Conservation (phyloP, 2,888 invertebrate species). For the Hipparchia semele region DNA sequence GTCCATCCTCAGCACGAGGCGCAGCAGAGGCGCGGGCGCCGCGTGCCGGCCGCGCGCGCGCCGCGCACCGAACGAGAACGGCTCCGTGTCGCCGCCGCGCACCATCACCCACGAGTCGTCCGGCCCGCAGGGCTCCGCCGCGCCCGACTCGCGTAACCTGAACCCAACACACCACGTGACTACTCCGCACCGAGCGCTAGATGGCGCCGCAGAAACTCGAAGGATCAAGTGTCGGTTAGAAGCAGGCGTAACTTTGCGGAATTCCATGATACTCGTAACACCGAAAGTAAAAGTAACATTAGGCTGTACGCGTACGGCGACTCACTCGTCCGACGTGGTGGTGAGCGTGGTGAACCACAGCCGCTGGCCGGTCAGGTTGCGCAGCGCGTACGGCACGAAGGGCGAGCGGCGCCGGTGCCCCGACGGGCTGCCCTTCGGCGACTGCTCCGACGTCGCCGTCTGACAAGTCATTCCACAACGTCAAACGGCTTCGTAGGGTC, state of each 20-base stretch:
- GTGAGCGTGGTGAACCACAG: constrained; percentile 94
- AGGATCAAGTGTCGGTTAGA: too few relatives aligned
- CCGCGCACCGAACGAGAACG: constrained; percentile 93
- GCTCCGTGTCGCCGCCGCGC: constrained; percentile 88
- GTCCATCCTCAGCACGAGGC: constrained; percentile 93
- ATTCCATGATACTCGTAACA: too few relatives aligned
- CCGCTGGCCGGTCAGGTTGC: constrained; percentile 94
- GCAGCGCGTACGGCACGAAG: constrained; percentile 96
- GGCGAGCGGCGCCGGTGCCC: constrained; percentile 91
- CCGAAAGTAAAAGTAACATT: too few relatives aligned
- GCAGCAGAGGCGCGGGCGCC: constrained; percentile 89
- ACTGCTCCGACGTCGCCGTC: constrained; percentile 55
- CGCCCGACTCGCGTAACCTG: constrained; percentile 55
- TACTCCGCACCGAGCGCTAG: too few relatives aligned
- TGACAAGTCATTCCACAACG: not conserved
- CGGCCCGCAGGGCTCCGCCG: constrained; percentile 55
- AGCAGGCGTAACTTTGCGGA: too few relatives aligned
- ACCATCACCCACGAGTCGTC: constrained; percentile 88
- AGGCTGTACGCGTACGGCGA: not conserved
- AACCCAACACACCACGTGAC: too few relatives aligned
- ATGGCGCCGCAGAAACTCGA: too few relatives aligned
- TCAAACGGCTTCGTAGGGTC: not conserved
- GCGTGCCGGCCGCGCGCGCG: constrained; percentile 87
- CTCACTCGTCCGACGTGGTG: constrained; percentile 85
- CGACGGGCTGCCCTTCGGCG: constrained; percentile 80